Evolutionary conservation across 2,797 vertebrate genomes (phyloP).

Genomic region (Odontamblyopus lacepedii): DNA sequence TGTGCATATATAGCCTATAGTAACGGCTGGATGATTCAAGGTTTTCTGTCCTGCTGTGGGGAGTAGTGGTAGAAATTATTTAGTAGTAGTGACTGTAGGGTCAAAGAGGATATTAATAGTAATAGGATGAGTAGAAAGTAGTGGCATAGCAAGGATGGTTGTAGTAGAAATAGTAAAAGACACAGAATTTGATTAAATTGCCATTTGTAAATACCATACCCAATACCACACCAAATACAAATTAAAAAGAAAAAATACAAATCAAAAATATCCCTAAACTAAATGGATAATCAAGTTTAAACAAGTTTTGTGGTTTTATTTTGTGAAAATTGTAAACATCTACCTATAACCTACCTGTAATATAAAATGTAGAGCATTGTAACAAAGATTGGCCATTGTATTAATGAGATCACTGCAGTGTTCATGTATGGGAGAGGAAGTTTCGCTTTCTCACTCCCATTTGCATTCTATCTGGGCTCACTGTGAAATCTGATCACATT

Average conservation of each 20-base stretch:
- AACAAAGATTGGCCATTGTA: too few species aligned
- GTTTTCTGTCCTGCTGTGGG: neutral
- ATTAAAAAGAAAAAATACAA: too few species aligned
- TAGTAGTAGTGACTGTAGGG: neutral
- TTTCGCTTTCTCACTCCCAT: neutral
- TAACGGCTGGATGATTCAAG: neutral
- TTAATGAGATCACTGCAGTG: neutral
- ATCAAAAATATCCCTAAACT: too few species aligned
- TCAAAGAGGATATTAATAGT: constrained; percentile 4
- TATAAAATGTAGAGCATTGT: too few species aligned
- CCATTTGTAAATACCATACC: neutral
- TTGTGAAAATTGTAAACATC: too few species aligned
- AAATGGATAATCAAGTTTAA: too few species aligned
- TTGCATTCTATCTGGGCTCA: constrained; percentile 12
- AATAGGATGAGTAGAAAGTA: neutral
- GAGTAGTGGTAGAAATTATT: neutral
- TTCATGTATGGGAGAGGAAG: neutral
- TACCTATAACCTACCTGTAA: too few species aligned
- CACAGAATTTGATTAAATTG: neutral
- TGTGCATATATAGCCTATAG: neutral
- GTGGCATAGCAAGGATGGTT: neutral
- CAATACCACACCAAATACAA: too few species aligned
- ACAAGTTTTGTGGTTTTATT: too few species aligned
- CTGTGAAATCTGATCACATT: constrained; percentile 46
- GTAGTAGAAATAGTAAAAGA: neutral